Base-by-base conservation (phyloP, 2,797 vertebrate species). In the Brachyrhaphis roseni region DNA sequence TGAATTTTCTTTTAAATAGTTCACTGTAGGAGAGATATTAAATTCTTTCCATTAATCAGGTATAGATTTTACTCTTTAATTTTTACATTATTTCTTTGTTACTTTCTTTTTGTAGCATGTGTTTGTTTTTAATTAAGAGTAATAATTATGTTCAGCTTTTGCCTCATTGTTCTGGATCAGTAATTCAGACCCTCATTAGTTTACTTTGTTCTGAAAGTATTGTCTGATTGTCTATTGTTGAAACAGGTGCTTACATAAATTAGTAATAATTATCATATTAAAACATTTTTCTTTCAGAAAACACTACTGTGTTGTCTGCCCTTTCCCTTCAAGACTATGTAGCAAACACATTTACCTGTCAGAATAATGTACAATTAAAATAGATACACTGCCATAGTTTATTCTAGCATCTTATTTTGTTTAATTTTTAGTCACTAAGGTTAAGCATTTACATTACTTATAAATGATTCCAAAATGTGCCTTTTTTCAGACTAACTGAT, bases 71-170 rank as follows among this genome's bases (percentile, higher is more conserved):
- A 8, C 23, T 62, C 12, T 1, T 57, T 53, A 20, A 64, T 10
- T 39, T 72, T 47, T 1, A 12, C 55, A 31, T 39, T 53, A 53
- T 36, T 16, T 0, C 53, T 72, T 49, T 12, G 5, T 41, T 49
- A 53, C 26, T 47, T 41, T 51, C 47, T 34, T 76, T 41, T 73
- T 49, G 59, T 16, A 55, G 41, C 46, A 73, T 49, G n/a, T 71
- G 43, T 55, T 68, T 51, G 34, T 36, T 68, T 77, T 15, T 36
- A 39, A 77, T 68, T 28, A 77, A 77, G 10, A 64, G 5, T 11
- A 8, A 68, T 45, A 74, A 79, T 68, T 72, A 62, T 62, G 8
- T 74, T 62, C 2, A 59, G 8, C 23, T 86, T 79, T 28, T 81
- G 39, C 57, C 28, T 5, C 11, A 55, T 72, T 68, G 36, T 41